A percentile compares a stretch with the other conserved stretches of the same genome.
Evolutionary conservation across 2,888 invertebrate species (phyloP).

Genomic region (Phalera bucephala): DNA sequence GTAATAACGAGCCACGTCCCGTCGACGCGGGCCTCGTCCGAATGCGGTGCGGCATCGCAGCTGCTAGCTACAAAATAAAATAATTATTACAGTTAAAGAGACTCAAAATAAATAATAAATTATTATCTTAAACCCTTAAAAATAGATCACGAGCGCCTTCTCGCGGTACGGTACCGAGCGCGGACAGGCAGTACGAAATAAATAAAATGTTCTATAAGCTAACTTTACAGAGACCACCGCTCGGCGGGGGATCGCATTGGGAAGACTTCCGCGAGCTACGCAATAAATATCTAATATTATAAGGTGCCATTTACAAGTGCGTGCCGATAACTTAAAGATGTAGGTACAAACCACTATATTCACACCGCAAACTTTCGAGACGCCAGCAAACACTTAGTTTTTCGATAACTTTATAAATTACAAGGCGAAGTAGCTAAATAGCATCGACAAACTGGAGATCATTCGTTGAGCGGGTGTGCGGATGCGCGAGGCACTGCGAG

Average conservation of each 20-base stretch:
- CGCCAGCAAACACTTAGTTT: constrained; percentile 76
- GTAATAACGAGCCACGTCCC: constrained; percentile 66
- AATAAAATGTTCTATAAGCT: constrained; percentile 80
- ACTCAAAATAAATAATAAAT: constrained; percentile 84
- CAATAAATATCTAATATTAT: constrained; percentile 81
- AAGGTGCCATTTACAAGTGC: constrained; percentile 82
- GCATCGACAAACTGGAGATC: constrained; percentile 81
- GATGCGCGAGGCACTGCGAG: constrained; percentile 60
- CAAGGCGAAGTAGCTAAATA: constrained; percentile 70
- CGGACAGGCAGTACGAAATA: constrained; percentile 80
- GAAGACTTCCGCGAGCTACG: constrained; percentile 81
- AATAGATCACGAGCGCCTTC: constrained; percentile 83
- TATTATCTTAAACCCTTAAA: constrained; percentile 83
- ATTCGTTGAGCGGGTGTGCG: constrained; percentile 80
- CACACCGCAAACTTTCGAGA: constrained; percentile 83
- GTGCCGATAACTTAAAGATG: constrained; percentile 74
- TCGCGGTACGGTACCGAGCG: constrained; percentile 81
- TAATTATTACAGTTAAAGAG: constrained; percentile 80
- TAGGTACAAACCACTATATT: constrained; percentile 67
- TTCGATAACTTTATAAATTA: constrained; percentile 67
- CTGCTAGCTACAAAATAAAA: constrained; percentile 72
- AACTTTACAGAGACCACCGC: constrained; percentile 83
- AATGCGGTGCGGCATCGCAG: constrained; percentile 77
- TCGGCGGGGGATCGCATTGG: constrained; percentile 81
- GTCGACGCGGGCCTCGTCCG: constrained; percentile 75